Evolutionary conservation across 2,797 vertebrate species (phyloP).

Genomic region (Hydrolagus colliei): DNA sequence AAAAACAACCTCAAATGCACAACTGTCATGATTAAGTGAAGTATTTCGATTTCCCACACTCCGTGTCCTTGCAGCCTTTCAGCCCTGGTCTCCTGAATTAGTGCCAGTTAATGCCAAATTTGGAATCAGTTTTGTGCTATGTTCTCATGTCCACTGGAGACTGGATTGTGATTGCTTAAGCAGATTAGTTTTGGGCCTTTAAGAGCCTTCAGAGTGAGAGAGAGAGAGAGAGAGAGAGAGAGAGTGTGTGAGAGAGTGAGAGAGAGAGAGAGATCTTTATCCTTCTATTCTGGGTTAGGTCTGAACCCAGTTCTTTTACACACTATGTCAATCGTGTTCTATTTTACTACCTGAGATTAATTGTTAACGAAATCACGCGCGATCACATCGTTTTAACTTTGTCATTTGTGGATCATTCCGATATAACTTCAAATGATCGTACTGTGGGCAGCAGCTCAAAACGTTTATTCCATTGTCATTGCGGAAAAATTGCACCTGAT

Average conservation of each 20-base stretch:
- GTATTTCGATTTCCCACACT: slow-evolving; percentile 1
- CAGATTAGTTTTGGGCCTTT: too few species aligned
- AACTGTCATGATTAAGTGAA: too few species aligned
- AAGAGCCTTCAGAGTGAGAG: slow-evolving; percentile 35
- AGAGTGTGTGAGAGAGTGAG: slow-evolving; percentile 29
- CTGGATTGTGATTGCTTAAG: too few species aligned
- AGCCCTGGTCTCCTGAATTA: not conserved
- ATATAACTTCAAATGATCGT: not conserved
- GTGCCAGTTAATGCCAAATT: slow-evolving; percentile 23
- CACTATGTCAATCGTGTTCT: too few species aligned
- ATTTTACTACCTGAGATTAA: too few species aligned
- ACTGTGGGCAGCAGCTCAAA: not conserved
- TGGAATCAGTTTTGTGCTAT: not conserved
- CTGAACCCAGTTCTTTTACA: too few species aligned
- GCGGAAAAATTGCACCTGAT: not conserved
- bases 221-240: not conserved
- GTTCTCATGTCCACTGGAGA: not conserved
- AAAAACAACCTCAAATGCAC: too few species aligned
- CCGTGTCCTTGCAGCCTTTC: slow-evolving; percentile 3
- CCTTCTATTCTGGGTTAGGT: too few species aligned
- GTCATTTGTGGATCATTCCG: not conserved
- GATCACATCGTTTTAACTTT: slow-evolving; percentile 39
- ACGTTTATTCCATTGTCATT: not conserved
- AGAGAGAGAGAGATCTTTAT: too few species aligned
- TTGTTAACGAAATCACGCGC: not conserved